These are phyloP conservation scores for Petrophora chlorosata DNA, from an alignment of 2,888 invertebrate genomes.

Conservation along the genomic window DNA sequence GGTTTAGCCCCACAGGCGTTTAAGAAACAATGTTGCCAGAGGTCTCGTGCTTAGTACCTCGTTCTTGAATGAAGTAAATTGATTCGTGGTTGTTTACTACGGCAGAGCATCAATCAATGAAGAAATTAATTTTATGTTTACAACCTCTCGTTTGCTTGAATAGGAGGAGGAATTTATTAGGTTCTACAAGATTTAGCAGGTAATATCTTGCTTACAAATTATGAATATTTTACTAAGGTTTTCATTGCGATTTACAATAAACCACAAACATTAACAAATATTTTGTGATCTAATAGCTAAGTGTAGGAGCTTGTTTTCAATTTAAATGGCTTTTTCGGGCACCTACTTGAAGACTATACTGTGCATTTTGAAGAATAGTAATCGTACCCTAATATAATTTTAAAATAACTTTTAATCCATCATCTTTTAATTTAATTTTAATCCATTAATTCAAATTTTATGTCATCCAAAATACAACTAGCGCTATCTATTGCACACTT, in stretches of 20 bases:
- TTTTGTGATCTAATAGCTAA: too few species aligned
- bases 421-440: too few species aligned
- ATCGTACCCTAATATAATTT: too few species aligned
- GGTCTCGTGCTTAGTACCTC: conserved; percentile 36
- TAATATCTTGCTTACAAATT: background rate
- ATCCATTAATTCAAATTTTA: background rate
- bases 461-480: background rate
- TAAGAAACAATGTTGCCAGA: conserved; percentile 64
- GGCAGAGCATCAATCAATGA: conserved; percentile 19
- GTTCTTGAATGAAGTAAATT: conserved; percentile 34
- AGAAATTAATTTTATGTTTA: conserved; percentile 22
- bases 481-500: background rate
- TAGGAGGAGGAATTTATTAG: conserved; percentile 10
- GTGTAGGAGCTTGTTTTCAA: too few species aligned
- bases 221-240: background rate
- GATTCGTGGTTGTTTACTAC: conserved; percentile 26
- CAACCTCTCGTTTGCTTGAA: conserved; percentile 12
- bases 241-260: too few species aligned
- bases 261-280: too few species aligned
- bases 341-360: too few species aligned
- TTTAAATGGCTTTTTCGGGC: too few species aligned
- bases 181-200: conserved; percentile 5
- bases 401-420: too few species aligned
- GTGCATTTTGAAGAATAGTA: too few species aligned
- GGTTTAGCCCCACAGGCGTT: conserved; percentile 80